Conservation (phyloP, 2,113 vertebrate genomes). For the Mionectes macconnelli region DNA sequence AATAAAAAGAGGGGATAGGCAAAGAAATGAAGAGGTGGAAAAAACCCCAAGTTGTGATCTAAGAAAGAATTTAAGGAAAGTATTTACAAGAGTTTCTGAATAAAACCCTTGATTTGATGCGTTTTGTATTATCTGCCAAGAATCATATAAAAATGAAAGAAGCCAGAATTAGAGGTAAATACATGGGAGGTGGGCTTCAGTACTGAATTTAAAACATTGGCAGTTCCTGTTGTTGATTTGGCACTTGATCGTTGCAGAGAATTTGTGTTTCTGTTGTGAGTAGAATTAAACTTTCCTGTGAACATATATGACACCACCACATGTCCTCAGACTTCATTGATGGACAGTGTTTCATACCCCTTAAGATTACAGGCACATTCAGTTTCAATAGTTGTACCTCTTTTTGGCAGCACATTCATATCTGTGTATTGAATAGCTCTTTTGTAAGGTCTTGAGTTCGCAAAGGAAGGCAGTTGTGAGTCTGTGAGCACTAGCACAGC, state of each 20-base stretch:
- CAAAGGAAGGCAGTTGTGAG: not conserved
- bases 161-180: not conserved
- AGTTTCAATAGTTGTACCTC: not conserved
- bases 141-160: not conserved
- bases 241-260: not conserved
- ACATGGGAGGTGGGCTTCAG: not conserved
- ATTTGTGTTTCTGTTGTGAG: not conserved
- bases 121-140: not conserved
- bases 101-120: not conserved
- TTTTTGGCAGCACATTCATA: not conserved
- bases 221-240: not conserved
- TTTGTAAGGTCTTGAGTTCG: not conserved
- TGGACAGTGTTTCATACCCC: not conserved
- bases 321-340: not conserved
- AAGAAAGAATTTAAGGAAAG: not conserved
- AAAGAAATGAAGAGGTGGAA: not conserved
- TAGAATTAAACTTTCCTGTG: not conserved
- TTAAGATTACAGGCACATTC: not conserved
- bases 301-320: not conserved
- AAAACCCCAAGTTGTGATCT: not conserved
- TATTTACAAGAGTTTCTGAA: not conserved
- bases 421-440: not conserved
- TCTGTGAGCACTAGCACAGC: not conserved
- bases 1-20: not conserved
- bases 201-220: not conserved